Percentiles rank a stretch among this genome's conserved stretches.
Evolutionary conservation across 2,797 vertebrate species (phyloP).

Genomic region (Schizothorax lantsangensis): DNA sequence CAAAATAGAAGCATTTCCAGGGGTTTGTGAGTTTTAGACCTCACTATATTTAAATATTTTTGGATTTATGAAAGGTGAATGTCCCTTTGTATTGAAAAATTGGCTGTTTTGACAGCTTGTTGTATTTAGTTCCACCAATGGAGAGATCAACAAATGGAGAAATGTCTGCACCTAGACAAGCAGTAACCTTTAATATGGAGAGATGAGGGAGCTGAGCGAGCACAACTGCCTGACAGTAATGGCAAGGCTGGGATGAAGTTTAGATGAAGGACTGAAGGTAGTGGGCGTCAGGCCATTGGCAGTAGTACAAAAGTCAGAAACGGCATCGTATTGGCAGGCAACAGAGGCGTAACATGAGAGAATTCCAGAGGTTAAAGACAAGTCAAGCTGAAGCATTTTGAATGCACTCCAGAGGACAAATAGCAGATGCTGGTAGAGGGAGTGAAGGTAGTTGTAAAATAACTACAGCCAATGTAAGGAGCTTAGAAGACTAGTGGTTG

Average conservation of each 20-base stretch:
- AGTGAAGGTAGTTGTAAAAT: slow-evolving; percentile 10
- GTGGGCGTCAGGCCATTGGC: slow-evolving; percentile 20
- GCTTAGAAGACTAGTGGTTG: not conserved
- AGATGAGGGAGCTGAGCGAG: not conserved
- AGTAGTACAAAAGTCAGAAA: slow-evolving; percentile 28
- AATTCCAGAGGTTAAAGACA: slow-evolving; percentile 46
- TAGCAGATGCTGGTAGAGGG: slow-evolving; percentile 12
- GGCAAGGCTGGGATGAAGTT: slow-evolving; percentile 3
- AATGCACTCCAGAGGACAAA: slow-evolving; percentile 41
- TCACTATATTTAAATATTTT: not conserved
- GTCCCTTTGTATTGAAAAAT: slow-evolving; percentile 11
- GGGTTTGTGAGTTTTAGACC: not conserved
- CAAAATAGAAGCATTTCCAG: not conserved
- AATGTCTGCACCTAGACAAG: slow-evolving; percentile 34
- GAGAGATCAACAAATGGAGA: slow-evolving; percentile 23
- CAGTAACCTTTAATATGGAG: slow-evolving; percentile 29
- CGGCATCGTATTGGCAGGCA: slow-evolving; percentile 28
- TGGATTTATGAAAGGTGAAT: not conserved
- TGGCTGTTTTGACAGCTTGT: not conserved
- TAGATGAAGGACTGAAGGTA: slow-evolving; percentile 19
- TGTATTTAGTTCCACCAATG: not conserved
- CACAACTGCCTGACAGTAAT: not conserved
- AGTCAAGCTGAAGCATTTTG: slow-evolving; percentile 45
- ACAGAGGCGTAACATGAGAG: slow-evolving; percentile 35
- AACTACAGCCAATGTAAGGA: not conserved